Percentiles rank a stretch among this genome's conserved stretches.
Conservation (phyloP, 1,140 invertebrate genomes). For the Araneus ventricosus region DNA sequence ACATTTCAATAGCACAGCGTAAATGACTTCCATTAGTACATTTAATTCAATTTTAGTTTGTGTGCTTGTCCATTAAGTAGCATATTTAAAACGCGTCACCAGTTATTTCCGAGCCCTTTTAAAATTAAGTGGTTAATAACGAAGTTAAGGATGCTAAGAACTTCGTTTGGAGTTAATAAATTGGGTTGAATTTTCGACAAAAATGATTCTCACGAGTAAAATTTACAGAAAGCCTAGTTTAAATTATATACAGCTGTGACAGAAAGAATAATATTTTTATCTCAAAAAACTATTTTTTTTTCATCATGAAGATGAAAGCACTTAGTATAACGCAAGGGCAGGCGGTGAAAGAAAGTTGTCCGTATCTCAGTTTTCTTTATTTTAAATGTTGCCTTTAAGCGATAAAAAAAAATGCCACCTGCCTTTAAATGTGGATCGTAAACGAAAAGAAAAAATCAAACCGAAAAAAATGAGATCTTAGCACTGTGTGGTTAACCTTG, state of each 20-base stretch:
- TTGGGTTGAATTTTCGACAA: neutral
- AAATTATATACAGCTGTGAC: neutral
- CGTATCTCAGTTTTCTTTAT: neutral
- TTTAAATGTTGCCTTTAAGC: neutral
- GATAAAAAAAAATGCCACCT: conserved; percentile 5
- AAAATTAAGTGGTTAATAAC: conserved; percentile 54
- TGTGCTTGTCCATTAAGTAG: neutral
- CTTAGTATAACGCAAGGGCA: neutral
- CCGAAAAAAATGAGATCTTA: neutral
- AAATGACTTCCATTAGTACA: neutral
- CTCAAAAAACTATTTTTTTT: neutral
- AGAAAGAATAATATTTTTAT: neutral
- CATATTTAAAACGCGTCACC: neutral
- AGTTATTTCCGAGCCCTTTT: neutral
- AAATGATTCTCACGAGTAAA: neutral
- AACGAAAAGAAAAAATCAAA: neutral
- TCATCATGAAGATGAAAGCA: neutral
- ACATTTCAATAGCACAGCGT: neutral
- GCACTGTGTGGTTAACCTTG: conserved; percentile 44
- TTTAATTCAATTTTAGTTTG: neutral
- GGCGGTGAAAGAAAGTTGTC: neutral
- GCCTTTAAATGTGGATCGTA: conserved; percentile 16
- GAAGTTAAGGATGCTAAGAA: neutral
- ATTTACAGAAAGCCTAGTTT: neutral
- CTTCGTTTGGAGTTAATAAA: neutral